These are phyloP conservation scores for Lycaena phlaeas DNA, from an alignment of 2,888 invertebrate genomes.

Conservation along the genomic window DNA sequence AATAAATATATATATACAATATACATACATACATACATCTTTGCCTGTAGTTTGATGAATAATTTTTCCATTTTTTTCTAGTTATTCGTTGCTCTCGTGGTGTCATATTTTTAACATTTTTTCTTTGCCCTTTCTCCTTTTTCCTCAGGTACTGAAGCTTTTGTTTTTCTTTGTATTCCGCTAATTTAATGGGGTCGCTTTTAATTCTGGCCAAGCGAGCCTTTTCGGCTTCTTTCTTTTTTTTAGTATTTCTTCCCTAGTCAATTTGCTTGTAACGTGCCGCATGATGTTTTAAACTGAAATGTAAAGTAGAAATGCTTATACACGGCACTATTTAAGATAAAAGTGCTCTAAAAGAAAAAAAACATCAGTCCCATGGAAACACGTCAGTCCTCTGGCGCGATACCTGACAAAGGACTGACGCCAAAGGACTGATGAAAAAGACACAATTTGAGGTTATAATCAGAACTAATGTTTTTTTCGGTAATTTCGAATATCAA, in stretches of 20 bases:
- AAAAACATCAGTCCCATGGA: slow-evolving; percentile 8
- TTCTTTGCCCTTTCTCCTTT: slow-evolving; percentile 15
- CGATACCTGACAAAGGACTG: slow-evolving; percentile 19
- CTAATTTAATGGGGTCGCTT: slow-evolving; percentile 20
- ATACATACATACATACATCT: no score
- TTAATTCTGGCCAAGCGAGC: slow-evolving; percentile 20
- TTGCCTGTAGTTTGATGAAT: no score
- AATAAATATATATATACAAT: no score
- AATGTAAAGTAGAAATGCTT: slow-evolving; percentile 13
- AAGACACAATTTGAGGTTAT: slow-evolving; percentile 21
- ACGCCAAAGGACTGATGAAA: slow-evolving; percentile 22
- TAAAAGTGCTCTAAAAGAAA: slow-evolving; percentile 13
- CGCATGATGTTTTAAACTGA: no score
- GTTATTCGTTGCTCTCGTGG: slow-evolving; percentile 17
- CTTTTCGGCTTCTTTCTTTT: slow-evolving; percentile 21
- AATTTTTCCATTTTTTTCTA: slow-evolving; percentile 18
- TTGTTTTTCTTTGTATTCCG: slow-evolving; percentile 18
- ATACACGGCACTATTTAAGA: slow-evolving; percentile 13
- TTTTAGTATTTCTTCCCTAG: slow-evolving; percentile 9
- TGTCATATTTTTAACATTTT: slow-evolving; percentile 14
- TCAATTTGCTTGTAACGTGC: neutral
- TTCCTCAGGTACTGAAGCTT: slow-evolving; percentile 16
- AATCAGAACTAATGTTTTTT: slow-evolving; percentile 17
- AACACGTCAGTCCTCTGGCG: slow-evolving; percentile 15
- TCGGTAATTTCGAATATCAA: slow-evolving; percentile 14